phyloP scores from a whole-genome alignment of 2,797 vertebrate genomes.

The Odontamblyopus lacepedii region DNA sequence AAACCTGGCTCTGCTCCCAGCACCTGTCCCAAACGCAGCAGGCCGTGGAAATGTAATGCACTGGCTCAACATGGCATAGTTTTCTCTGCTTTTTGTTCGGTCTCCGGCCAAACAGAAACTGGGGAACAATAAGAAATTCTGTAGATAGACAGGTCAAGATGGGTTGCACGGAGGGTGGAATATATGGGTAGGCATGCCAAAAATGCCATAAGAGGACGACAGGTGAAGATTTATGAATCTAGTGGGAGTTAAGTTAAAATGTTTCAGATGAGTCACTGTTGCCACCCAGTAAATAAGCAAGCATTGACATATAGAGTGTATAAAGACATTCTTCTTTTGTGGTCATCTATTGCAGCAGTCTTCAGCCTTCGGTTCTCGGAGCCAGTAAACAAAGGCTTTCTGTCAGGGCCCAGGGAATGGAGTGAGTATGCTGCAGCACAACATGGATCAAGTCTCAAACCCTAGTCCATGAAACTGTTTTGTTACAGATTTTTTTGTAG shows the following conservation, averaged over 20 bases:
- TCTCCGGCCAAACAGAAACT: background rate
- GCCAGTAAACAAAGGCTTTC: no score
- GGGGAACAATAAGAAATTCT: background rate
- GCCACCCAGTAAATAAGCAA: no score
- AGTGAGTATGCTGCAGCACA: no score
- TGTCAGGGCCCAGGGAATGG: no score
- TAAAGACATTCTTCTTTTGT: no score
- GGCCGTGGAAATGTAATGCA: background rate
- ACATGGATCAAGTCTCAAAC: no score
- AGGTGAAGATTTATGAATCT: background rate
- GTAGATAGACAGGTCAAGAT: background rate
- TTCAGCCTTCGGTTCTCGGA: no score
- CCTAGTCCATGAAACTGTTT: no score
- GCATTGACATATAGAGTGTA: no score
- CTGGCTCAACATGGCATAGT: background rate
- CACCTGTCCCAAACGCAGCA: constrained; percentile 10
- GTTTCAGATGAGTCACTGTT: no score
- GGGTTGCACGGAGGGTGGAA: background rate
- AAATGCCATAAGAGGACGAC: background rate
- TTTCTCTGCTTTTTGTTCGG: background rate
- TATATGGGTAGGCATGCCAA: background rate
- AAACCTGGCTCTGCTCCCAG: constrained; percentile 9
- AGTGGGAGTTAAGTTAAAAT: background rate
- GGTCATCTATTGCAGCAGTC: no score
- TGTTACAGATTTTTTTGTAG: no score